Base-by-base conservation (phyloP, 2,888 invertebrate genomes). In the Amiota communis region DNA sequence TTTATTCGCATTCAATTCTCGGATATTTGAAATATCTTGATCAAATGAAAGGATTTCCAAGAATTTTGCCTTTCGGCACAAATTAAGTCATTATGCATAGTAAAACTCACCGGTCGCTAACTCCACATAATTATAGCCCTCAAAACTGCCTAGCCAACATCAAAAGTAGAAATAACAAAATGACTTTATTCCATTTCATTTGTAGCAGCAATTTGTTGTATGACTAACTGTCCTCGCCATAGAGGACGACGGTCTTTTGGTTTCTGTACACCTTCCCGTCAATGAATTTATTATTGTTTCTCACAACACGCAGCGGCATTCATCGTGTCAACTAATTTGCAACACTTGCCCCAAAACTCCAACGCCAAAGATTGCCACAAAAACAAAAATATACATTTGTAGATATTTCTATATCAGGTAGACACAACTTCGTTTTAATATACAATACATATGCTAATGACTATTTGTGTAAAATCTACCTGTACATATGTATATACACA, bases 261-360 rank as follows among this genome's bases (percentile, higher is more conserved):
- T 63, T 12, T 61, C 1, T 9, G 23, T 61, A 57, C 57, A 36
- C 36, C 36, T 36, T 36, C 8, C 36, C 36, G 36, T 0, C n/a
- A 57, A n/a, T 15, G 17, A 10, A 9, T 61, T 8, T 61, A 12
- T 23, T 68, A 53, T 53, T 51, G 67, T 36, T 68, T 23, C 15
- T 17, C 8, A 36, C 3, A 20, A 68, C 13, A 51, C 67, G 51
- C 67, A 20, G 53, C 53, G 49, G 36, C 36, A 48, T 46, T 23
- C 77, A 77, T 87, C 85, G 87, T 88, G 88, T 87, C 87, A 88
- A 88, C 87, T 85, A 88, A 87, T 88, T 88, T 88, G 88, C 88
- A 88, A 82, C 87, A 85, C 84, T 86, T 81, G 74, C 78, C 70
- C 67, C 65, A 51, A 70, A 59, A 59, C 23, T 59, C 17, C 59